phyloP scores from a whole-genome alignment of 2,113 vertebrate genomes.

The Sakesphorus luctuosus region DNA sequence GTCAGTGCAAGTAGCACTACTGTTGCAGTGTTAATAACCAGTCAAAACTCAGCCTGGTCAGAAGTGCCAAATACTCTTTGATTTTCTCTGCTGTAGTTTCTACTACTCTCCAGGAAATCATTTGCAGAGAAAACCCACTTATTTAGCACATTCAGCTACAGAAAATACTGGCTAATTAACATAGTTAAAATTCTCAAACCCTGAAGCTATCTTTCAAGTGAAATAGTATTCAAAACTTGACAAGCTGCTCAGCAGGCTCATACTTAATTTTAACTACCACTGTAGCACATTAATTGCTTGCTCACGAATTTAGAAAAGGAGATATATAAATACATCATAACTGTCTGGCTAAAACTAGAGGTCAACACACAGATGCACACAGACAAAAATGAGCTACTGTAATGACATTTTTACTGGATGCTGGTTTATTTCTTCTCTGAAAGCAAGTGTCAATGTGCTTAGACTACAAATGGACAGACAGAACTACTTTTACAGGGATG shows the following conservation, averaged over 20 bases:
- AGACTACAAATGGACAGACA: constrained; percentile 56
- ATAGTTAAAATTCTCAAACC: constrained; percentile 65
- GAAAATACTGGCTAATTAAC: constrained; percentile 73
- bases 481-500: constrained; percentile 20
- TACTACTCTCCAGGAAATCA: constrained; percentile 53
- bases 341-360: constrained; percentile 41
- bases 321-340: constrained; percentile 49
- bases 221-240: constrained; percentile 67
- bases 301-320: constrained; percentile 67
- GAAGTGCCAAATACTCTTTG: neutral
- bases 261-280: constrained; percentile 71
- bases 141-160: constrained; percentile 36
- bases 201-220: constrained; percentile 70
- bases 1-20: neutral
- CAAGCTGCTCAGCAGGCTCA: constrained; percentile 64
- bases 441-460: constrained; percentile 29
- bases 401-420: constrained; percentile 53
- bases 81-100: constrained; percentile 50
- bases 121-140: constrained; percentile 29
- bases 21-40: neutral
- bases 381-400: constrained; percentile 36
- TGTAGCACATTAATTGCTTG: constrained; percentile 67
- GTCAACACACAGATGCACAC: constrained; percentile 57
- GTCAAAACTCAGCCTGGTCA: neutral
- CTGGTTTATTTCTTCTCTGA: constrained; percentile 52